Base-by-base conservation (phyloP, 2,888 invertebrate genomes). In the Phymatocera aterrima region DNA sequence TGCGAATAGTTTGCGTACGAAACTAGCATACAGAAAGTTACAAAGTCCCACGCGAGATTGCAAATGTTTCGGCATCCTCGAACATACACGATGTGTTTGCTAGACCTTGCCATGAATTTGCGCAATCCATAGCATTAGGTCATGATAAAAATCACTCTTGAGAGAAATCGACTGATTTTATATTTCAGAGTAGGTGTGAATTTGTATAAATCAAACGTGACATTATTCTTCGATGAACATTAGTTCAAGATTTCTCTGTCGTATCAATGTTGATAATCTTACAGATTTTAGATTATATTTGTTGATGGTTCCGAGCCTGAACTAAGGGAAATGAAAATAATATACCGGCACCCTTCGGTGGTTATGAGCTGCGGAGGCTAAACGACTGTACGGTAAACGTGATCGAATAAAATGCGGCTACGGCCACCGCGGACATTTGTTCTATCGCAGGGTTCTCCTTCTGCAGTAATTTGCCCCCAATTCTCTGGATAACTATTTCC, bases 401-500 rank as follows among this genome's bases (percentile, higher is more conserved):
- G 51, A 48, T 51, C 51, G 51, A 43, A 31, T 21, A 34, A 34
- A 72, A 51, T 34, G 51, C 72, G 31, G 48, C 51, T 24, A 72
- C 72, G 28, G 28, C 18, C 21, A 12, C 43, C 18, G 18, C 51
- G 43, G 24, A 24, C 68, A 68, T 68, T 68, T 46, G 24, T 68
- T 43, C 6, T 28, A 28, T 21, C 43, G 46, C 51, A 31, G 31
- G 28, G 6, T 6, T 37, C 18, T 37, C 8, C 34, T 34, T 18
- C 48, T 51, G 51, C 72, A 31, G 72, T 72, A 72, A 72, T 72
- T 72, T 51, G 51, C 72, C 18, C n/a, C 72, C 51, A 72, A 72
- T 72, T 72, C 34, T 34, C 70, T n/a, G 8, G 72, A 34, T 34
- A 48, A 72, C 18, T 18, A 43, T 72, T 72, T 51, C 8, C 48